Evolutionary conservation across 2,113 vertebrate genomes (phyloP).

Genomic region (Lasiurus cinereus): DNA sequence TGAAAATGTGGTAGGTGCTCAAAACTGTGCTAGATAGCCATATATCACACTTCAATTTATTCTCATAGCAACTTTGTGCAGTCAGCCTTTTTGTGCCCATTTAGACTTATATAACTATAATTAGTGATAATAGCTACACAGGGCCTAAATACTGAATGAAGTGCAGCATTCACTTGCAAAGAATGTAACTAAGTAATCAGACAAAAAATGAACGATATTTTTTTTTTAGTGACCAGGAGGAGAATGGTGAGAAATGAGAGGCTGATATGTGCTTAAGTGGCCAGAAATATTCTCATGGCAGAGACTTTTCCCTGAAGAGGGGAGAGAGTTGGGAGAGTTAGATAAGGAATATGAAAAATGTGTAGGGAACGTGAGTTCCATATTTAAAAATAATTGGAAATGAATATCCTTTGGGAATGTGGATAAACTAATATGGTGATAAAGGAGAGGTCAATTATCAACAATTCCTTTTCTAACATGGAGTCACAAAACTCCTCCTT

Average conservation of each 20-base stretch:
- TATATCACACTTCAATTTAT: neutral
- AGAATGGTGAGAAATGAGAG: neutral
- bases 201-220: neutral
- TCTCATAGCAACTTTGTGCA: neutral
- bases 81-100: neutral
- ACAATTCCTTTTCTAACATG: neutral
- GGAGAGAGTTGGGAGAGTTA: neutral
- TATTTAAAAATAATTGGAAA: neutral
- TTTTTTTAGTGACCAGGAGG: neutral
- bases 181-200: neutral
- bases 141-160: neutral
- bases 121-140: neutral
- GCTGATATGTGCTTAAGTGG: rapidly evolving
- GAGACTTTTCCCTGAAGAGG: neutral
- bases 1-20: neutral
- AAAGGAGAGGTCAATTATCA: neutral
- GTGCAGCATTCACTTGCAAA: neutral
- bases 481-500: neutral
- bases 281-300: neutral
- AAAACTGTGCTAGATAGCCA: neutral
- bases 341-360: neutral
- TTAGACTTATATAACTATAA: neutral
- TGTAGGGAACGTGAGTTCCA: neutral
- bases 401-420: neutral
- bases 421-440: neutral